A percentile compares a stretch with the other conserved stretches of the same genome.
Evolutionary conservation across 2,888 invertebrate species (phyloP).

Genomic region (Neoitamus cyanurus): DNA sequence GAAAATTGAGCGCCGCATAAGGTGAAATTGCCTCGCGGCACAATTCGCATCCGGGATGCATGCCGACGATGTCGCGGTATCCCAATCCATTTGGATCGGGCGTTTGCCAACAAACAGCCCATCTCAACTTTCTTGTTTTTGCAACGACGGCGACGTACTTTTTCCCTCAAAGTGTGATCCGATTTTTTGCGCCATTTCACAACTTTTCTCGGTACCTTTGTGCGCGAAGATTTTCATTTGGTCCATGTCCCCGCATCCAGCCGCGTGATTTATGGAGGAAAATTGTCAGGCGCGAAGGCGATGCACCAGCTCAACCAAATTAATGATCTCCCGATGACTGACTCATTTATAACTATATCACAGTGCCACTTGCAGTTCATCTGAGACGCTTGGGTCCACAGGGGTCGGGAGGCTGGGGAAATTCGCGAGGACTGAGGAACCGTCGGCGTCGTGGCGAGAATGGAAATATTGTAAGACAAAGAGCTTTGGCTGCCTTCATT

Average conservation of each 20-base stretch:
- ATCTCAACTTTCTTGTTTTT: background rate
- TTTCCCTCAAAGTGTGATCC: background rate
- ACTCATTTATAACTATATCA: slow-evolving; percentile 8
- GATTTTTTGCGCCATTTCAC: background rate
- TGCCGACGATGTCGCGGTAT: background rate
- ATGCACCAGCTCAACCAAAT: slow-evolving; percentile 2
- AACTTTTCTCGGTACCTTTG: background rate
- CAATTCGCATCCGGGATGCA: background rate
- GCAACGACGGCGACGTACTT: background rate
- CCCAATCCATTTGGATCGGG: too few species aligned
- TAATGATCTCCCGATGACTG: slow-evolving; percentile 40
- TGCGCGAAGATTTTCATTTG: background rate
- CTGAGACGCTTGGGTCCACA: background rate
- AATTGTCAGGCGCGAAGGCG: slow-evolving; percentile 21
- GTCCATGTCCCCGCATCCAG: background rate
- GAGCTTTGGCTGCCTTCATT: background rate
- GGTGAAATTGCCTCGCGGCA: background rate
- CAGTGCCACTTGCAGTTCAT: slow-evolving; percentile 7
- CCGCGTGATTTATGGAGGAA: slow-evolving; percentile 32
- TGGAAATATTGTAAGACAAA: background rate
- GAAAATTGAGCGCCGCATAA: background rate
- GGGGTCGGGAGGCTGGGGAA: background rate
- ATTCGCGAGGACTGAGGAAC: background rate
- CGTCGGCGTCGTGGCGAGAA: background rate
- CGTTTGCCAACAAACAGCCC: background rate